These are phyloP conservation scores for Limnephilus rhombicus DNA, from an alignment of 2,888 invertebrate genomes.

Conservation along the genomic window DNA sequence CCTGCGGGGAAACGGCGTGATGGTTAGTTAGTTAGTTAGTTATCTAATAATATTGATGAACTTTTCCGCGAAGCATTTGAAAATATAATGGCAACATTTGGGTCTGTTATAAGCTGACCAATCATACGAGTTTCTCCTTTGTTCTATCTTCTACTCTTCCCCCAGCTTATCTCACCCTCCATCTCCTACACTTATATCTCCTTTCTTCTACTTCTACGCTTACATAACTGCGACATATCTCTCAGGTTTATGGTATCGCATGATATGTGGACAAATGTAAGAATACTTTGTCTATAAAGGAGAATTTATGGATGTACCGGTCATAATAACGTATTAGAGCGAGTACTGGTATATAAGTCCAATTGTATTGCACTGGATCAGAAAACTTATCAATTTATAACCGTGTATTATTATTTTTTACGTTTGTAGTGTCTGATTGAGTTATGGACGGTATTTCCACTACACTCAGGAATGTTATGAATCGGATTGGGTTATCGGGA, in stretches of 20 bases:
- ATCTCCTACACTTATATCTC: conserved; percentile 21
- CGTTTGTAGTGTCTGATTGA: no score
- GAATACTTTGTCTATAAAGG: conserved; percentile 57
- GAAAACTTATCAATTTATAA: not conserved
- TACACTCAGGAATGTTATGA: no score
- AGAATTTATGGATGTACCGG: conserved; percentile 46
- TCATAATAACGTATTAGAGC: conserved; percentile 11
- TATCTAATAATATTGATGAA: conserved; percentile 26
- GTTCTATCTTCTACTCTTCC: conserved; percentile 15
- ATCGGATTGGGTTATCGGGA: no score
- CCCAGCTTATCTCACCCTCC: conserved; percentile 38
- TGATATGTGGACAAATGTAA: conserved; percentile 51
- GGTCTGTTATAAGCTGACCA: conserved; percentile 60
- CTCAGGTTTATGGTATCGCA: conserved; percentile 39
- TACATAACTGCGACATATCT: conserved; percentile 45
- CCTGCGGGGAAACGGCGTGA: no score
- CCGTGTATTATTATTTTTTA: not conserved
- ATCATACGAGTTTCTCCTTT: conserved; percentile 51
- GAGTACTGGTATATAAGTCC: not conserved
- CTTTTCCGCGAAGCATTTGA: not conserved
- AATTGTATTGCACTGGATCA: not conserved
- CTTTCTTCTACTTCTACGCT: conserved; percentile 35
- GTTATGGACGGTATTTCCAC: no score
- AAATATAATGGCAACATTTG: not conserved
- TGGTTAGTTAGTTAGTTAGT: no score